Evolutionary conservation across 2,888 invertebrate species (phyloP).

Genomic region (Calephelis perditalis): DNA sequence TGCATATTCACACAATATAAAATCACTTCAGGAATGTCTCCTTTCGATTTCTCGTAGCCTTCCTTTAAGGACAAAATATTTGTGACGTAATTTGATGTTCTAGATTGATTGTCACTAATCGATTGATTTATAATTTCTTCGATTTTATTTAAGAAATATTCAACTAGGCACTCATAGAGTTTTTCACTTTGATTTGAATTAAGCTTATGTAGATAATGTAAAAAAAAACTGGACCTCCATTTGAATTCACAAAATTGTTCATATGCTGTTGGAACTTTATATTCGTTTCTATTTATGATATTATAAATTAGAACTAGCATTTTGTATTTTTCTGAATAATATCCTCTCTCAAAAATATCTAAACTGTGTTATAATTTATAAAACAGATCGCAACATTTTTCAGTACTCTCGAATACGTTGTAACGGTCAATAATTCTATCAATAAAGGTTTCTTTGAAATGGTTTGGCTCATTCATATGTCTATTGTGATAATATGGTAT

Average conservation of each 20-base stretch:
- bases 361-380: constrained; percentile 46
- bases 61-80: constrained; percentile 33
- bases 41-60: constrained; percentile 35
- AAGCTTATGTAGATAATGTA: constrained; percentile 25
- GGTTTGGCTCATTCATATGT: constrained; percentile 44
- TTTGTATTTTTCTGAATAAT: constrained; percentile 33
- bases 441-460: constrained; percentile 40
- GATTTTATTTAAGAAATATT: constrained; percentile 37
- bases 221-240: constrained; percentile 23
- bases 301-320: constrained; percentile 40
- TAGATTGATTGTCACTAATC: constrained; percentile 31
- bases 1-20: constrained; percentile 38
- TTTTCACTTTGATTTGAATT: constrained; percentile 29
- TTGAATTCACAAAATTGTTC: constrained; percentile 27
- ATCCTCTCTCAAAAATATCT: constrained; percentile 36
- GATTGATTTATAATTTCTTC: constrained; percentile 27
- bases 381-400: constrained; percentile 45
- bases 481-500: constrained; percentile 47
- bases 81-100: constrained; percentile 27
- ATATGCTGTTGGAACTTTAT: constrained; percentile 36
- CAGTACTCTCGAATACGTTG: constrained; percentile 43
- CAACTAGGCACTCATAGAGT: constrained; percentile 35
- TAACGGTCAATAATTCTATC: constrained; percentile 34
- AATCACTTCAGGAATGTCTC: constrained; percentile 41
- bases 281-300: constrained; percentile 35